These are phyloP conservation scores for Gryllus bimaculatus DNA, from an alignment of 1,140 invertebrate genomes.

Conservation along the genomic window DNA sequence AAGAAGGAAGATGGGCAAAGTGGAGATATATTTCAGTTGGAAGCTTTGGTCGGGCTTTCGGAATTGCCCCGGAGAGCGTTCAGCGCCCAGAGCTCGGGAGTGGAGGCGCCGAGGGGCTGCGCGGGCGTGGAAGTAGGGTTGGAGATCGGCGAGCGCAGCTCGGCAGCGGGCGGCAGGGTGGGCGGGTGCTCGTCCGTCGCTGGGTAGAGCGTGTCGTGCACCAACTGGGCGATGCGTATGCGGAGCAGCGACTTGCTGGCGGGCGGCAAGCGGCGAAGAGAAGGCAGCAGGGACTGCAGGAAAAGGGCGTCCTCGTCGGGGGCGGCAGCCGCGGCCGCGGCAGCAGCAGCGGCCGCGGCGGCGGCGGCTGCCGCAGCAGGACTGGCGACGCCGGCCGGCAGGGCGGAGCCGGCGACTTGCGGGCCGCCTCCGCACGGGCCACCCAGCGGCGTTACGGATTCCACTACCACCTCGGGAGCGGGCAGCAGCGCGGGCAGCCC, in stretches of 20 bases:
- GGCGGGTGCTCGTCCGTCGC: background rate
- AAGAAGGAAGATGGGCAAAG: too few species aligned
- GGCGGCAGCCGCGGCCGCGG: background rate
- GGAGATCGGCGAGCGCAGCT: background rate
- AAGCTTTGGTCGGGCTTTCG: background rate
- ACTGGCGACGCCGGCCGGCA: background rate
- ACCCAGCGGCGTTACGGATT: background rate
- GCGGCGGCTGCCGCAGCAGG: too few species aligned
- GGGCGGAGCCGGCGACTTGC: background rate
- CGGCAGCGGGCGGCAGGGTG: background rate
- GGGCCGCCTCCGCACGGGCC: too few species aligned
- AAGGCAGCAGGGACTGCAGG: slow-evolving; percentile 9
- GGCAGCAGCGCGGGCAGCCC: background rate
- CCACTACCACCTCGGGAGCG: background rate
- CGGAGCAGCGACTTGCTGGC: background rate
- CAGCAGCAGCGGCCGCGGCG: too few species aligned
- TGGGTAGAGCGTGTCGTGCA: slow-evolving; percentile 8
- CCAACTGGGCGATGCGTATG: background rate
- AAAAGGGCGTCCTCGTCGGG: slow-evolving; percentile 7
- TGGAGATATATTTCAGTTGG: too few species aligned
- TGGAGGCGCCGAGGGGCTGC: background rate
- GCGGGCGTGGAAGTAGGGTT: too few species aligned
- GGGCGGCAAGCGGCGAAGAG: background rate
- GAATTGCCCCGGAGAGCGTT: background rate
- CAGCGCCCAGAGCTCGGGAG: background rate